Evolutionary conservation across 1,140 invertebrate species (phyloP), one percentile per base, ranked within the genome.

Genomic region (Drosophila pseudoananassae): DNA sequence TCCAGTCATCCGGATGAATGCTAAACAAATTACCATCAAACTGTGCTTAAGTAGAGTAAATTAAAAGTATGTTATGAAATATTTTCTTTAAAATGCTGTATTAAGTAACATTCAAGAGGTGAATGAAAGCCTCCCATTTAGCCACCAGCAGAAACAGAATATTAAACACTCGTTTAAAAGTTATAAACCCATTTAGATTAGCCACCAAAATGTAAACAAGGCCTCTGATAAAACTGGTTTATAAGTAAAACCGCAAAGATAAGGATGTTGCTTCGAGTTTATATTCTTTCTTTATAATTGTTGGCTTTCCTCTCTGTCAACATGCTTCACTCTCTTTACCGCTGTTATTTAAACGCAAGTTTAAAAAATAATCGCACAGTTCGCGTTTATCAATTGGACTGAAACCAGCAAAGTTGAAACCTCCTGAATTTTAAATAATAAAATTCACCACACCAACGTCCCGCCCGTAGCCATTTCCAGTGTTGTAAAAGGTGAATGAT

Each of bases 301-400:
- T 25, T 46, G 8, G 23, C 36, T 10, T 3, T 46, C 31, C 68
- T 15, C 25, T n/a, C 50, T 40, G 12, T n/a, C 12, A 1, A n/a
- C 2, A 15, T n/a, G 2, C n/a, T 15, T 40, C 15, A n/a, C 40
- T 43, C 40, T 43, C 14, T 43, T 40, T 73, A 17, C 50, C 40
- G 57, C 53, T 33, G 17, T 45, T 88, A 87, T 87, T 87, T 88
- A 87, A 87, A 73, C 55, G 43, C n/a, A 45, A 17, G 36, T 14
- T 53, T 38, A 27, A 12, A 33, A 15, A 58, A 58, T 17, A 51
- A 15, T 49, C 40, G 3, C 23, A 50, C 71, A 87, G 83, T 83
- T 43, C 14, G 15, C 15, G 2, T 43, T 43, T n/a, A 8, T 43
- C 5, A 8, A 43, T 43, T 43, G 40, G 15, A 43, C n/a, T 43